Evolutionary conservation across 2,113 vertebrate genomes (phyloP).

Genomic region (Donacobius atricapilla): DNA sequence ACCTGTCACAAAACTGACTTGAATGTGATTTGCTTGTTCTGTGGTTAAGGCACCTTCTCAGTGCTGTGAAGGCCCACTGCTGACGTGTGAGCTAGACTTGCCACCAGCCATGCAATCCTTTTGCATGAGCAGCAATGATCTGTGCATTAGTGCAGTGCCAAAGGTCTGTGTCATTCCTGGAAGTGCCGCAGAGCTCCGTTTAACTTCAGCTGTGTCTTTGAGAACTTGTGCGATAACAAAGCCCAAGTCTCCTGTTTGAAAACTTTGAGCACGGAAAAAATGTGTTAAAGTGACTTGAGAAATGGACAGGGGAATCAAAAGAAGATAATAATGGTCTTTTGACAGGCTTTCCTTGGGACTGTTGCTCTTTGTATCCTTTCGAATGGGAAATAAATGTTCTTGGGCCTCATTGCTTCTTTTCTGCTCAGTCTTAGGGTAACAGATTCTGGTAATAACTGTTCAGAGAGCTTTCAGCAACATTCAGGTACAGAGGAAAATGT

Average conservation of each 20-base stretch:
- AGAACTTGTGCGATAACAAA: accelerated
- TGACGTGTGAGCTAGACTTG: not conserved
- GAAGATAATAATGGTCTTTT: not conserved
- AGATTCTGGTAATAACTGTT: not conserved
- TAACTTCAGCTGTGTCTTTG: not conserved
- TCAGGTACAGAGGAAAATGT: not conserved
- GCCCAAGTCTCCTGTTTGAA: not conserved
- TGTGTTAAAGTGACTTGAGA: not conserved
- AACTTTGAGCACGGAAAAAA: not conserved
- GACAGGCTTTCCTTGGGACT: not conserved
- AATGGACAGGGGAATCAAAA: not conserved
- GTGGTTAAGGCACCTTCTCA: not conserved
- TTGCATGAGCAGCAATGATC: not conserved
- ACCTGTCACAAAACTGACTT: not conserved
- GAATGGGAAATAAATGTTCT: not conserved
- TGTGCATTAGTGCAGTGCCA: not conserved
- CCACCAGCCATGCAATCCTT: not conserved
- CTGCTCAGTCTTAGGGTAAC: not conserved
- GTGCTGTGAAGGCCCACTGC: not conserved
- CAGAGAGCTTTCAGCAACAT: not conserved
- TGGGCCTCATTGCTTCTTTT: not conserved
- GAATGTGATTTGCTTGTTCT: not conserved
- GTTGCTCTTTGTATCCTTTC: not conserved
- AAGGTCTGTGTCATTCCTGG: not conserved
- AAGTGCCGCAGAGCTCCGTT: not conserved